Conservation (phyloP, 2,113 vertebrate genomes). For the Grus americana region DNA sequence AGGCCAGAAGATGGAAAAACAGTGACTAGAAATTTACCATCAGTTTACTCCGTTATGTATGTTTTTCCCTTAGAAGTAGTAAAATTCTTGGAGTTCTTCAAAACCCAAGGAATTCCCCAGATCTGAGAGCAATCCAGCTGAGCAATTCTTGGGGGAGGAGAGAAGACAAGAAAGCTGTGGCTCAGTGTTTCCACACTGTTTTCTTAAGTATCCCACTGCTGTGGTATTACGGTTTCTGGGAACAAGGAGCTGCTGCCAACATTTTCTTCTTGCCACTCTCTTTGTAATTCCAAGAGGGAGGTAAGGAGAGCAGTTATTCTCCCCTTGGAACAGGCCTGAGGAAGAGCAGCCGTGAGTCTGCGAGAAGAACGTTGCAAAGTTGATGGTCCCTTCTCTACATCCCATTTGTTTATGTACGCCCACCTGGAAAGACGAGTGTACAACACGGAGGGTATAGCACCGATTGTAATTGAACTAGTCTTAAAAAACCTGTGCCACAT, state of each 20-base stretch:
- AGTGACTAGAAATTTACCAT: background rate
- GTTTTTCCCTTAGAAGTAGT: background rate
- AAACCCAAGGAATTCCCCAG: background rate
- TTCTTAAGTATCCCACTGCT: background rate
- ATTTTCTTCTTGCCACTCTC: background rate
- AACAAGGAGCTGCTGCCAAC: background rate
- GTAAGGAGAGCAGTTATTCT: background rate
- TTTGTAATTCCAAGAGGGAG: background rate
- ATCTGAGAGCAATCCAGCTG: background rate
- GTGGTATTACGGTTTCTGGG: background rate
- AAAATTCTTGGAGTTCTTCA: background rate
- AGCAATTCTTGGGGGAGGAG: background rate
- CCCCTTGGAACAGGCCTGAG: background rate
- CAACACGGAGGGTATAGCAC: background rate
- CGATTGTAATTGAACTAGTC: background rate
- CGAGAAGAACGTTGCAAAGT: background rate
- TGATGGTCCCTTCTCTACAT: background rate
- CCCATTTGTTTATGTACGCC: background rate
- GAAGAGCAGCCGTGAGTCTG: background rate
- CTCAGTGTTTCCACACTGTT: background rate
- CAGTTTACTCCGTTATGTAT: background rate
- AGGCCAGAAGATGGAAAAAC: background rate
- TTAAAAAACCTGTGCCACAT: accelerated
- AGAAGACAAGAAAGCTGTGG: background rate
- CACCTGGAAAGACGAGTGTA: background rate